These are phyloP conservation scores for Neocrepidodera transversa DNA, from an alignment of 2,888 invertebrate genomes.

Conservation along the genomic window DNA sequence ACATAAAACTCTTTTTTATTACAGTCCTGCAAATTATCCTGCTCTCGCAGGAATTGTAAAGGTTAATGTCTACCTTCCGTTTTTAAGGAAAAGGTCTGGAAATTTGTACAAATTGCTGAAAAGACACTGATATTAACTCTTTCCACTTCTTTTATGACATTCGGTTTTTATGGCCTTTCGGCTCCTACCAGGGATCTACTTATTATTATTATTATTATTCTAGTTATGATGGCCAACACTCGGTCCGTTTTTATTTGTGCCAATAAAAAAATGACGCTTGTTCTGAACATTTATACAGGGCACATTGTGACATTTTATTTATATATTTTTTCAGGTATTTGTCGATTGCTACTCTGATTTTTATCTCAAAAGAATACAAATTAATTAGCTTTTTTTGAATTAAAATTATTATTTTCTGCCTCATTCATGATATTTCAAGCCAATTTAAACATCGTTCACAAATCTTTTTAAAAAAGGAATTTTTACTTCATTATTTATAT, in stretches of 20 bases:
- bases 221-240: slow-evolving; percentile 26
- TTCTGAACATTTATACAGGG: too few relatives aligned
- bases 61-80: slow-evolving; percentile 48
- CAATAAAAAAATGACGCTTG: too few relatives aligned
- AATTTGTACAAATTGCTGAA: slow-evolving; percentile 53
- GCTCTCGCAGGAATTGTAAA: slow-evolving; percentile 49
- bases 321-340: too few relatives aligned
- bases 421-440: too few relatives aligned
- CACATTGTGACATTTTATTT: too few relatives aligned
- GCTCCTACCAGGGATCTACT: slow-evolving; percentile 1
- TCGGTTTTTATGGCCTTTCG: slow-evolving; percentile 39
- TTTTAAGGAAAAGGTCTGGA: slow-evolving; percentile 45
- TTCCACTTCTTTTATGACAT: slow-evolving; percentile 35
- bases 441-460: too few relatives aligned
- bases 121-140: slow-evolving; percentile 55
- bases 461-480: too few relatives aligned
- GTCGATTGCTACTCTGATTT: too few relatives aligned
- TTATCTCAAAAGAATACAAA: too few relatives aligned
- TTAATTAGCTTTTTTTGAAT: too few relatives aligned
- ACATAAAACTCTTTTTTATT: slow-evolving; percentile 57
- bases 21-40: slow-evolving; percentile 55
- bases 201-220: slow-evolving; percentile 27
- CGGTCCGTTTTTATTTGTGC: slow-evolving; percentile 17
- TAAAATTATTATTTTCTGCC: too few relatives aligned
- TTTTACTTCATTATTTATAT: too few relatives aligned